Evolutionary conservation across 2,888 invertebrate species (phyloP).

Genomic region (Ochlodes sylvanus): DNA sequence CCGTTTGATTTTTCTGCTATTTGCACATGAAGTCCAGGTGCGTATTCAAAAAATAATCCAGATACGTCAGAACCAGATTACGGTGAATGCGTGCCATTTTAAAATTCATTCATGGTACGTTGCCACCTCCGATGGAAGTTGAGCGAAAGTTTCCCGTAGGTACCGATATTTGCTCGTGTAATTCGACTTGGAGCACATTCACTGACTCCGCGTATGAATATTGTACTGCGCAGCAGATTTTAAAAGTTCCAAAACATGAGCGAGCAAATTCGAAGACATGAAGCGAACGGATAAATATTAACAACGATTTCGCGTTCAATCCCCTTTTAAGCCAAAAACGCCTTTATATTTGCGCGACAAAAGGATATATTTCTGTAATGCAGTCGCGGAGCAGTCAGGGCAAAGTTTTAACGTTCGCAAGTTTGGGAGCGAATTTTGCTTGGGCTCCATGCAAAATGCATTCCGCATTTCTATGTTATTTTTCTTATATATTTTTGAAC

Average conservation of each 20-base stretch:
- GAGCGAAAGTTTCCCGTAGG: conserved; percentile 3
- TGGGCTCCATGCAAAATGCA: conserved; percentile 30
- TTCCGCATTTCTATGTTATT: conserved; percentile 26
- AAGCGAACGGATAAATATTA: conserved; percentile 36
- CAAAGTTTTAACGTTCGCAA: conserved; percentile 34
- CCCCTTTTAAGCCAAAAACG: conserved; percentile 16
- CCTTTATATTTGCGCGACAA: conserved; percentile 8
- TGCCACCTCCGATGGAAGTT: conserved; percentile 5
- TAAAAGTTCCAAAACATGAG: conserved; percentile 37
- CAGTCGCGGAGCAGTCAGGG: conserved; percentile 2
- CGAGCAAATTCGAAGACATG: conserved; percentile 37
- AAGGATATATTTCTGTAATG: conserved; percentile 21
- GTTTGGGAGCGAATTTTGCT: conserved; percentile 30
- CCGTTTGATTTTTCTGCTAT: not conserved
- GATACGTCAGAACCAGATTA: not conserved
- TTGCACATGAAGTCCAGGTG: not conserved
- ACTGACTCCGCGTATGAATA: conserved; percentile 33
- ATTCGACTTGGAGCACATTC: conserved; percentile 14
- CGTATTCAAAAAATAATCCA: not conserved
- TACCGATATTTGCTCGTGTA: conserved; percentile 28
- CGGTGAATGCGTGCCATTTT: not conserved
- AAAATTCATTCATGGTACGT: conserved; percentile 1
- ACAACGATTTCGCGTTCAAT: conserved; percentile 35
- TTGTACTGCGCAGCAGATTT: conserved; percentile 30
- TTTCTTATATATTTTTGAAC: conserved; percentile 29